Evolutionary conservation across 2,797 vertebrate genomes (phyloP).

Genomic region (Chaunax sp.): DNA sequence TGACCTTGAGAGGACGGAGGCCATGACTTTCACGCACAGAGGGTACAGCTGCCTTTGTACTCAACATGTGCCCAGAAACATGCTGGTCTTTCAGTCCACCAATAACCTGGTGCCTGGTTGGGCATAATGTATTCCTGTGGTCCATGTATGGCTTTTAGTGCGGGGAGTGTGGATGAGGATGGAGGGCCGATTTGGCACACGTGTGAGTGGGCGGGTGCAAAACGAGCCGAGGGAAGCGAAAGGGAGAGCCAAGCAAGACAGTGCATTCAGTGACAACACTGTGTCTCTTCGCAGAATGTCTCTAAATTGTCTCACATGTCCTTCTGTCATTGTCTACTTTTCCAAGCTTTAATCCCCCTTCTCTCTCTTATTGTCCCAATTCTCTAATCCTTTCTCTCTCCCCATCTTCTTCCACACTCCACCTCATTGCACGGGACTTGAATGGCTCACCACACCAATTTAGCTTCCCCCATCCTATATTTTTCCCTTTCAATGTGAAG

Average conservation of each 20-base stretch:
- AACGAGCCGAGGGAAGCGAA: constrained; percentile 53
- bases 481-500: constrained; percentile 16
- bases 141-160: constrained; percentile 59
- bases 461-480: background rate
- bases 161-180: constrained; percentile 17
- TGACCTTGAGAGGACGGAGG: constrained; percentile 70
- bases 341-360: constrained; percentile 60
- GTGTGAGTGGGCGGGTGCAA: constrained; percentile 71
- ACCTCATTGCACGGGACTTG: constrained; percentile 3
- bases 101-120: constrained; percentile 55
- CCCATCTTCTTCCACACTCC: constrained; percentile 34
- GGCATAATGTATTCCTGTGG: constrained; percentile 44
- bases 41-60: constrained; percentile 22
- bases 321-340: constrained; percentile 64
- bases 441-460: constrained; percentile 28
- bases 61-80: constrained; percentile 63
- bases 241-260: constrained; percentile 42
- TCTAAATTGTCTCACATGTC: constrained; percentile 68
- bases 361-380: constrained; percentile 46
- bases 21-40: constrained; percentile 44
- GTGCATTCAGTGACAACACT: constrained; percentile 52
- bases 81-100: constrained; percentile 37
- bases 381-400: constrained; percentile 63
- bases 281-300: constrained; percentile 62
- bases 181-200: constrained; percentile 48